Percentiles rank a stretch among this genome's conserved stretches.
Evolutionary conservation across 2,113 vertebrate genomes (phyloP).

Genomic region (Ahaetulla prasina): DNA sequence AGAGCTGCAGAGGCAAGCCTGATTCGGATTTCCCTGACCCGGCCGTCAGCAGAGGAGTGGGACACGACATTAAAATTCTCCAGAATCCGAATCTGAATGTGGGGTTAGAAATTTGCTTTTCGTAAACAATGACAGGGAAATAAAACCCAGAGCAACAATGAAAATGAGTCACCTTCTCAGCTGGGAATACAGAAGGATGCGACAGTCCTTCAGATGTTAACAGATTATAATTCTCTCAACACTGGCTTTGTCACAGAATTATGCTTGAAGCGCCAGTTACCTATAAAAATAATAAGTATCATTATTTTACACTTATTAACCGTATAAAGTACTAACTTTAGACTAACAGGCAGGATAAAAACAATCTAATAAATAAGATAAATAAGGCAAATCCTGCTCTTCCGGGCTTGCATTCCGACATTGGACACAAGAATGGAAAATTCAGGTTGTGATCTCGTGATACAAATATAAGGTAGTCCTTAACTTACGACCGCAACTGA

Average conservation of each 20-base stretch:
- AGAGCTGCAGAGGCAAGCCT: too few relatives aligned
- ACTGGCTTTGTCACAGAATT: not conserved
- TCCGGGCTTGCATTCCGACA: not conserved
- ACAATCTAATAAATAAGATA: not conserved
- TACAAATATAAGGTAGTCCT: not conserved
- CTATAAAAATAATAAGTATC: not conserved
- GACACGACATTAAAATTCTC: too few relatives aligned
- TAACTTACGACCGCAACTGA: not conserved
- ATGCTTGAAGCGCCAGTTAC: not conserved
- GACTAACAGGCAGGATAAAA: not conserved
- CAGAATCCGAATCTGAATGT: not conserved
- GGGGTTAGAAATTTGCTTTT: not conserved
- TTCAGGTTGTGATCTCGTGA: not conserved
- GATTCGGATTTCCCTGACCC: too few relatives aligned
- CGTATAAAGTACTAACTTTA: not conserved
- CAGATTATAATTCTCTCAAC: not conserved
- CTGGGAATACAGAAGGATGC: not conserved
- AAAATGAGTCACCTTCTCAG: not conserved
- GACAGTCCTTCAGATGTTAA: not conserved
- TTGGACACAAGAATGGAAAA: not conserved
- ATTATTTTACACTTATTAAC: not conserved
- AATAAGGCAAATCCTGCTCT: not conserved
- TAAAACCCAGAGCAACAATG: not conserved
- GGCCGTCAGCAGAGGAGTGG: too few relatives aligned
- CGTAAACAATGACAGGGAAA: not conserved